phyloP scores from a whole-genome alignment of 2,113 vertebrate species.

The Barbus barbus region DNA sequence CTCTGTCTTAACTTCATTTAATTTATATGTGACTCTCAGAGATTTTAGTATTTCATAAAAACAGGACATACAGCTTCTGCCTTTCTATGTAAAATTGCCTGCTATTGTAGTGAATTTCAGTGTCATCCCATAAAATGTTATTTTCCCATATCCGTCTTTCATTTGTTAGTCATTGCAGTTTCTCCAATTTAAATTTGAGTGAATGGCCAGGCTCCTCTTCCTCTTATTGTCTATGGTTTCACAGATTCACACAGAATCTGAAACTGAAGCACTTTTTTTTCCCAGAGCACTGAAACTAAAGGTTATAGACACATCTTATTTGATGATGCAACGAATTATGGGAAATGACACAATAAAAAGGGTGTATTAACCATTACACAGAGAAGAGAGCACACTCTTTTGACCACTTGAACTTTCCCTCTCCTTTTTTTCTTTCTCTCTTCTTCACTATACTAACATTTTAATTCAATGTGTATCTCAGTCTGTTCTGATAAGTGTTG shows the following conservation, averaged over 20 bases:
- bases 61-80: too few species aligned
- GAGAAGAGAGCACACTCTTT: not conserved
- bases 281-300: not conserved
- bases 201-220: not conserved
- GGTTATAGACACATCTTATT: conserved; percentile 12
- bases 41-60: too few species aligned
- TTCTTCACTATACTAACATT: not conserved
- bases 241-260: not conserved
- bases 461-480: not conserved
- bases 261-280: not conserved
- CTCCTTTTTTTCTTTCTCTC: not conserved
- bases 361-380: not conserved
- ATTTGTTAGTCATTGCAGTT: not conserved
- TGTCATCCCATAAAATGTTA: too few species aligned
- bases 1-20: too few species aligned
- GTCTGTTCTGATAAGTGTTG: not conserved
- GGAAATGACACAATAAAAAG: not conserved
- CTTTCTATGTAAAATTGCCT: too few species aligned
- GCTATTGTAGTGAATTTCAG: too few species aligned
- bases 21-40: too few species aligned
- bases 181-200: not conserved
- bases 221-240: not conserved
- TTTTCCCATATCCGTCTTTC: too few species aligned
- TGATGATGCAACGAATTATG: not conserved
- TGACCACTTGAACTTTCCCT: not conserved